Percentiles rank a stretch among this genome's conserved stretches.
Conservation (phyloP, 2,888 invertebrate species). For the Mesoligia furuncula region DNA sequence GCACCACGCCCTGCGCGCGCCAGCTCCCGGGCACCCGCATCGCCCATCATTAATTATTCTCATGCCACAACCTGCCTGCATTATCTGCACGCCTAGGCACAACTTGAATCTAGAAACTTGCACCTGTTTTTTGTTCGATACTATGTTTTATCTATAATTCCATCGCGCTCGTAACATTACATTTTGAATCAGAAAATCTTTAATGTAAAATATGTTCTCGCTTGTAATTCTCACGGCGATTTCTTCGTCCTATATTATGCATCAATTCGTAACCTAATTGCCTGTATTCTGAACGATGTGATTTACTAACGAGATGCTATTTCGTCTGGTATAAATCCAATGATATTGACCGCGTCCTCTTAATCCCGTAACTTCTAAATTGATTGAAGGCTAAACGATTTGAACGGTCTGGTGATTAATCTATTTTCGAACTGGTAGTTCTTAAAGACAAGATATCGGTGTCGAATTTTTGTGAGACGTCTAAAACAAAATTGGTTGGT, state of each 20-base stretch:
- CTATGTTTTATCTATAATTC: constrained; percentile 67
- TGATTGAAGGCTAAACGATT: constrained; percentile 65
- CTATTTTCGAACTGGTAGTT: constrained; percentile 58
- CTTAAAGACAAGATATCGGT: constrained; percentile 47
- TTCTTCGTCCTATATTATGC: constrained; percentile 45
- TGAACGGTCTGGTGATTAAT: constrained; percentile 58
- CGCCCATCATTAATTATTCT: constrained; percentile 83
- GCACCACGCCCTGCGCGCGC: constrained; percentile 82
- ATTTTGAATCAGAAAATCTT: constrained; percentile 63
- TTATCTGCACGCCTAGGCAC: constrained; percentile 74
- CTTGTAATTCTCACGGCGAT: constrained; percentile 39
- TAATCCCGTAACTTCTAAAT: constrained; percentile 65
- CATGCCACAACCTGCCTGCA: constrained; percentile 78
- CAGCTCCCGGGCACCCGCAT: constrained; percentile 77
- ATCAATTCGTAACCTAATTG: constrained; percentile 59
- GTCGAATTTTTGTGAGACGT: constrained; percentile 47
- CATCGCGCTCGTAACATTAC: constrained; percentile 62
- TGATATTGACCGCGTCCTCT: constrained; percentile 67
- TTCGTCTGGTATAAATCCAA: constrained; percentile 59
- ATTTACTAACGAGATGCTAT: constrained; percentile 58
- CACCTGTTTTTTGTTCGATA: constrained; percentile 75
- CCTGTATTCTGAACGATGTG: constrained; percentile 57
- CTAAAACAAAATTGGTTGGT: constrained; percentile 56
- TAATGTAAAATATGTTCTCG: constrained; percentile 46
- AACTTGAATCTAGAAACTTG: constrained; percentile 71